Percentiles rank a stretch among this genome's conserved stretches.
phyloP scores from a whole-genome alignment of 1,140 invertebrate genomes.

The Parasteatoda tepidariorum region DNA sequence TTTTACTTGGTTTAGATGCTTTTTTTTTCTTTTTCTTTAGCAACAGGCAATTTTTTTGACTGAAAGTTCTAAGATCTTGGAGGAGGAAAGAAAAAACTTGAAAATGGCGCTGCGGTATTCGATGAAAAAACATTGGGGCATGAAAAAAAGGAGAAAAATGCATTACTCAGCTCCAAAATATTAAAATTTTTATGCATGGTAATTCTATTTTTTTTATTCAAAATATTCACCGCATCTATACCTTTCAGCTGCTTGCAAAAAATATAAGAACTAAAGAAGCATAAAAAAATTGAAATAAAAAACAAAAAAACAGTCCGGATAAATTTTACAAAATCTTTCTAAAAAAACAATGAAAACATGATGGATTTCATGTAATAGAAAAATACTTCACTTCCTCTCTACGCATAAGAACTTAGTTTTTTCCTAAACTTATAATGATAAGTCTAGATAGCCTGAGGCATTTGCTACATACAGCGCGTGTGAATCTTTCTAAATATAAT shows the following conservation, averaged over 20 bases:
- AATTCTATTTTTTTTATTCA: background rate
- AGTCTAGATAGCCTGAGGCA: too few relatives aligned
- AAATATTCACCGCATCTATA: background rate
- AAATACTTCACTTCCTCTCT: too few relatives aligned
- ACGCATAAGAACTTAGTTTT: too few relatives aligned
- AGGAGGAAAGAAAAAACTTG: background rate
- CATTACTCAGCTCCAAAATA: conserved; percentile 4
- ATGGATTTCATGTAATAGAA: background rate
- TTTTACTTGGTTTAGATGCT: background rate
- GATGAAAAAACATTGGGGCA: too few relatives aligned
- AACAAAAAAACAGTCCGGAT: background rate
- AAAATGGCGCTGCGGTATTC: background rate
- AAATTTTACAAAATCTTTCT: too few relatives aligned
- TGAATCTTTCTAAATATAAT: too few relatives aligned
- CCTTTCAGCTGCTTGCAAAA: too few relatives aligned
- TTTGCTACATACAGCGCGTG: too few relatives aligned
- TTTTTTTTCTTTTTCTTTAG: conserved; percentile 6
- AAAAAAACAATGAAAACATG: background rate
- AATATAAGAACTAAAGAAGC: background rate
- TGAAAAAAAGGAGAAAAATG: too few relatives aligned
- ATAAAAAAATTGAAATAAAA: background rate
- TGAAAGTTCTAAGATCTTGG: background rate
- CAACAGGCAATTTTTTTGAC: background rate
- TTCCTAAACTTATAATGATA: too few relatives aligned
- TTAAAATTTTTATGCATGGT: background rate